A percentile compares a stretch with the other conserved stretches of the same genome.
phyloP scores from a whole-genome alignment of 2,888 invertebrate genomes.

The Brachyptera risi region DNA sequence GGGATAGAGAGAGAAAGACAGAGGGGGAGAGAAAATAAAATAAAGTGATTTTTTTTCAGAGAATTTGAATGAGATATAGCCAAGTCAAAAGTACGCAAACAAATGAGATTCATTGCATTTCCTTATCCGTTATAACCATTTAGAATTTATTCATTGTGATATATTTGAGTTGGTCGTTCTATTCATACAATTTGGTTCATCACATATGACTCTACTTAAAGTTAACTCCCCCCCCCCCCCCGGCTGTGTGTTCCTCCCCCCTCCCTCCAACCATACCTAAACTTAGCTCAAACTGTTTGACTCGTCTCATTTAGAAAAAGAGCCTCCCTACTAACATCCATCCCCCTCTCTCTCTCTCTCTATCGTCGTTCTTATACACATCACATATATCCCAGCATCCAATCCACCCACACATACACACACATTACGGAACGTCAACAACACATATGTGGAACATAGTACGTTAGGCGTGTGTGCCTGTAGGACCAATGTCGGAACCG shows the following conservation, averaged over 20 bases:
- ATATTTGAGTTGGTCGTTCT: no score
- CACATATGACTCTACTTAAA: slow-evolving; percentile 5
- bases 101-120: background rate
- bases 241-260: background rate
- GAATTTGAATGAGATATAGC: slow-evolving; percentile 10
- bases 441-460: slow-evolving; percentile 6
- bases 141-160: no score
- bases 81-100: slow-evolving; percentile 10
- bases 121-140: background rate
- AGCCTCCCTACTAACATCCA: no score
- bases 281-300: background rate
- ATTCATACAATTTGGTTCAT: background rate
- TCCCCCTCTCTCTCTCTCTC: background rate
- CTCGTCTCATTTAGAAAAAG: slow-evolving; percentile 13
- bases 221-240: background rate
- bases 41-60: slow-evolving; percentile 5
- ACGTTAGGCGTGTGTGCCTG: no score
- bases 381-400: no score
- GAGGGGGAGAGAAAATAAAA: background rate
- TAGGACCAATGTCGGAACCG: no score
- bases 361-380: no score
- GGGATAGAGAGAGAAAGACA: background rate
- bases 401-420: slow-evolving; percentile 14
- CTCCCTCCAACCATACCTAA: slow-evolving; percentile 5
- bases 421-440: no score